Percentiles rank a stretch among this genome's conserved stretches.
Conservation (phyloP, 2,888 invertebrate genomes). For the Operophtera brumata region DNA sequence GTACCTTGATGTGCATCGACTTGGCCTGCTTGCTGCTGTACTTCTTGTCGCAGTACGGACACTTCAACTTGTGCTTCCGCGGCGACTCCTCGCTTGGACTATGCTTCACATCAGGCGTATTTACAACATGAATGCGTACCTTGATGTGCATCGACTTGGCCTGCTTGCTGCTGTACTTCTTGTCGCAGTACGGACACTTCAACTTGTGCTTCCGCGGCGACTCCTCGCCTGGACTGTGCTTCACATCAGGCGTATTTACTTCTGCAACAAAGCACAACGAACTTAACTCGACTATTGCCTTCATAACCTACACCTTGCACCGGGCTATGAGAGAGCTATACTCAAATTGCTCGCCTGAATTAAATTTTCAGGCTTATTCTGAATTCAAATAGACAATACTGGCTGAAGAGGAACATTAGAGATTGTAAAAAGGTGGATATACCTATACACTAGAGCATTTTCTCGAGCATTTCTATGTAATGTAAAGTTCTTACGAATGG, state of each 20-base stretch:
- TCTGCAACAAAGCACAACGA: constrained; percentile 1
- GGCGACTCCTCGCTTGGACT: constrained; percentile 9
- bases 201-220: constrained; percentile 41
- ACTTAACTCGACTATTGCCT: not conserved
- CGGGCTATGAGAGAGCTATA: too few relatives aligned
- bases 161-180: constrained; percentile 81
- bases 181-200: constrained; percentile 81
- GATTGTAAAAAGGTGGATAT: too few relatives aligned
- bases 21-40: constrained; percentile 82
- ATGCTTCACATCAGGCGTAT: not conserved
- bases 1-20: constrained; percentile 79
- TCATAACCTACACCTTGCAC: not conserved
- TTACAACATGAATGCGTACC: constrained; percentile 38
- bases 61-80: constrained; percentile 57
- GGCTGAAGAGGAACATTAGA: too few relatives aligned
- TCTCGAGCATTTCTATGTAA: too few relatives aligned
- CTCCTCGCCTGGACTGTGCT: constrained; percentile 3
- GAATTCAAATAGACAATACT: too few relatives aligned
- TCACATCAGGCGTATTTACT: not conserved
- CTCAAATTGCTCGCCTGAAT: too few relatives aligned
- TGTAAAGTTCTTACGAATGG: too few relatives aligned
- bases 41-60: constrained; percentile 81
- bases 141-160: constrained; percentile 81
- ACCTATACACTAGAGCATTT: too few relatives aligned
- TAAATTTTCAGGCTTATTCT: too few relatives aligned